Base-by-base conservation (phyloP, 1,140 invertebrate species). In the Reticulitermes speratus region DNA sequence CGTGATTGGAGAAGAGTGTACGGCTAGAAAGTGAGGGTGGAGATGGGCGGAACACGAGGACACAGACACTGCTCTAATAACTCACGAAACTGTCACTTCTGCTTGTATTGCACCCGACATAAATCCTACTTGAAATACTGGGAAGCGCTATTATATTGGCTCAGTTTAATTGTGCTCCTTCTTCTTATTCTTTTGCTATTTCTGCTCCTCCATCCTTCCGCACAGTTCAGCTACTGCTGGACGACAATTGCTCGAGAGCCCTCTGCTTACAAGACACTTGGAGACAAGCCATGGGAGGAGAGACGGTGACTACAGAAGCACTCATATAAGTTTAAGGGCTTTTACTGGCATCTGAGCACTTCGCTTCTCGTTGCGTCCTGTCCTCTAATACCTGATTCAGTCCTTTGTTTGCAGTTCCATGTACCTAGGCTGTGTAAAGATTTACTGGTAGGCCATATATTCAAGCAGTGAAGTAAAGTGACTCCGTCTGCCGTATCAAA, bases 81-180 rank as follows among this genome's bases (percentile, higher is more conserved):
- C 83, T 84, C 83, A 84, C 32, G n/a, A 32, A 52, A 45, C 32
- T 84, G 83, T 84, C 83, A 44, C 32, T 84, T 44, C 38, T 44
- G 32, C 83, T 44, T 84, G 83, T 44, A 44, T 7, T 84, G 32
- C 16, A 84, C 44, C 32, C 21, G 44, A 84, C 83, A 84, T 84
- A 84, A 84, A 84, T 84, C 83, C 83, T 44, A n/a, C 83, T 84
- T 84, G 83, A 52, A 25, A 44, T 44, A 84, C 83, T 32, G 65
- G 59, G n/a, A 30, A 75, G 65, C 30, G n/a, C 65, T 75, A 30
- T 75, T 75, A 75, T 84, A 84, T 52, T 44, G 83, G 83, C 38
- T 84, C 83, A 84, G 83, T 84, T 84, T 84, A 84, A 84, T 84
- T 84, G 83, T 44, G 44, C 25, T 14, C 65, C 65, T 14, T 75